phyloP scores from a whole-genome alignment of 2,888 invertebrate species.

The Aethes cnicana region DNA sequence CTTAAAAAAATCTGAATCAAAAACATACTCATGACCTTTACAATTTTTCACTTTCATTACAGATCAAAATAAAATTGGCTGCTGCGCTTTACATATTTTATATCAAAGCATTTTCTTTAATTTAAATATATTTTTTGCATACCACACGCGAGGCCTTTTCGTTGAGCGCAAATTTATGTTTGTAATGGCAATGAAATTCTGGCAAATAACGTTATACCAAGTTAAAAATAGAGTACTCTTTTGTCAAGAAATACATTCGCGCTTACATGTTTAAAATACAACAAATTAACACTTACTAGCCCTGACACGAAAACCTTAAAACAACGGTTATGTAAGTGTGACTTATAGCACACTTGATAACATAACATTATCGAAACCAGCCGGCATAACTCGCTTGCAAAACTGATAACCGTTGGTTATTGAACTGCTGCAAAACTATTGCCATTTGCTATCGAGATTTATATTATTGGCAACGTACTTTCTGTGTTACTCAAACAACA shows the following conservation, averaged over 20 bases:
- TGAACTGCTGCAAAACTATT: neutral
- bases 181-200: too few species aligned
- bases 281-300: conserved; percentile 4
- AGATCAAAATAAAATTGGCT: too few species aligned
- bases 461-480: too few species aligned
- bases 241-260: neutral
- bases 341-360: conserved; percentile 5
- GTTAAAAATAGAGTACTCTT: neutral
- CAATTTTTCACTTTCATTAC: too few species aligned
- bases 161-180: too few species aligned
- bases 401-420: neutral
- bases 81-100: too few species aligned
- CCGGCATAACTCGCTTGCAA: conserved; percentile 5
- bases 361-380: neutral
- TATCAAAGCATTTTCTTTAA: too few species aligned
- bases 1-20: too few species aligned
- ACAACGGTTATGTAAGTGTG: conserved; percentile 2
- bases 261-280: neutral
- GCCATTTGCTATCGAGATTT: neutral
- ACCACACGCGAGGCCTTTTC: too few species aligned
- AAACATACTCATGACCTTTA: too few species aligned
- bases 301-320: conserved; percentile 16
- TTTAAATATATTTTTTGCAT: too few species aligned
- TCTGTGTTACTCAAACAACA: too few species aligned
- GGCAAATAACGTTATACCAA: neutral